Base-by-base conservation (phyloP, 2,888 invertebrate species). In the Meiosimyza platycephala region DNA sequence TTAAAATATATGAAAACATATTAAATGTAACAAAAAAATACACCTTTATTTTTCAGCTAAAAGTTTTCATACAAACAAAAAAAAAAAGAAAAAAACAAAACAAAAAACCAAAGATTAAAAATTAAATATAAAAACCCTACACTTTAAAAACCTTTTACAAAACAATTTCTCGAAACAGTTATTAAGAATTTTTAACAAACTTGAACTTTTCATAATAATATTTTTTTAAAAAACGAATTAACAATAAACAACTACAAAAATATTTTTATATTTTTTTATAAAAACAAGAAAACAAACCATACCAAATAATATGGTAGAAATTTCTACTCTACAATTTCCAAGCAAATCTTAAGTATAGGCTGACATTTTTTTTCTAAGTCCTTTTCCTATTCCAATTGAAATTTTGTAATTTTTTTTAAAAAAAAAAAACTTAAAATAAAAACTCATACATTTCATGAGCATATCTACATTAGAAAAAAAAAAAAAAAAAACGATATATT, bases 121-220 rank as follows among this genome's bases (percentile, higher is more conserved):
- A 48, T 62, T 51, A 73, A 40, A 67, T 74, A 74, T n/a, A 67
- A 60, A 70, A 63, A 62, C 62, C 33, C 9, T 40, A 40, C 40
- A 6, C 40, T 7, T 40, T 9, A 40, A 40, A 40, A 40, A 62
- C 62, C 28, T 47, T 40, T 47, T 18, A 33, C 63, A 47, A 47
- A 63, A 33, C 7, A 48, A 47, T 63, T 63, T 63, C 40, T 63
- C 63, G 40, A 40, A 40, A 40, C 40, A 40, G 40, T 40, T 40
- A 40, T 40, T 40, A 40, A 40, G 40, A 40, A 40, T 40, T 40
- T 40, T 40, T 40, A 40, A 40, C 9, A 40, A 40, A 40, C 40
- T 40, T 40, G 40, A 40, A 40, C 40, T 40, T 40, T 40, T 40
- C 40, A 40, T 7, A 40, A 40, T 40, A 40, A 40, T 63, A 63